These are phyloP conservation scores for Cettia cetti DNA, from an alignment of 2,113 vertebrate species.

Conservation along the genomic window DNA sequence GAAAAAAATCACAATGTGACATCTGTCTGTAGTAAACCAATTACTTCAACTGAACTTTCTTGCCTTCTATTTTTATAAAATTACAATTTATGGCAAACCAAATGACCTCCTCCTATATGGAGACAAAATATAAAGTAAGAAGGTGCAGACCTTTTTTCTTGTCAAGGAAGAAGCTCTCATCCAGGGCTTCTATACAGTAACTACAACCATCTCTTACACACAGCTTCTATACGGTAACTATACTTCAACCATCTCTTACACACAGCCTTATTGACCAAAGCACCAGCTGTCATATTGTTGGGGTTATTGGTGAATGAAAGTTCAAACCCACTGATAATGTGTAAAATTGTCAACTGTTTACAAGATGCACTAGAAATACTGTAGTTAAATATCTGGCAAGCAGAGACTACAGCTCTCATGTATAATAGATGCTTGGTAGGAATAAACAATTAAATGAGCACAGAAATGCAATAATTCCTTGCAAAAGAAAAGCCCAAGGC, in stretches of 20 bases:
- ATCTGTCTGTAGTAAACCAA: neutral
- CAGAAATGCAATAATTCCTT: neutral
- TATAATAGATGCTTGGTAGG: neutral
- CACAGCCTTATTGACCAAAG: neutral
- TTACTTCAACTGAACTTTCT: neutral
- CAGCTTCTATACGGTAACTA: too few species aligned
- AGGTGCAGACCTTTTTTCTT: neutral
- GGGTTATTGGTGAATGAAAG: neutral
- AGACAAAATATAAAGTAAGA: neutral
- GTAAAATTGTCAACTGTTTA: neutral
- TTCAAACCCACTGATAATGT: neutral
- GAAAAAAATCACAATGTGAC: neutral
- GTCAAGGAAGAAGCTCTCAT: neutral
- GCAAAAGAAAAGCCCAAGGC: neutral
- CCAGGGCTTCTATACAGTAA: too few species aligned
- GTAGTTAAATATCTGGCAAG: neutral
- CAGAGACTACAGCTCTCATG: neutral
- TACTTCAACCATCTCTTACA: neutral
- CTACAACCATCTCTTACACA: neutral
- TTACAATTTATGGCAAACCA: neutral
- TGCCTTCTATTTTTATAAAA: neutral
- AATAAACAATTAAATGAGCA: neutral
- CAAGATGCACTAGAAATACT: neutral
- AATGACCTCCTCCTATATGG: neutral
- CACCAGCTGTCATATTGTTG: neutral